phyloP scores from a whole-genome alignment of 2,113 vertebrate genomes.

The Elachura formosa region DNA sequence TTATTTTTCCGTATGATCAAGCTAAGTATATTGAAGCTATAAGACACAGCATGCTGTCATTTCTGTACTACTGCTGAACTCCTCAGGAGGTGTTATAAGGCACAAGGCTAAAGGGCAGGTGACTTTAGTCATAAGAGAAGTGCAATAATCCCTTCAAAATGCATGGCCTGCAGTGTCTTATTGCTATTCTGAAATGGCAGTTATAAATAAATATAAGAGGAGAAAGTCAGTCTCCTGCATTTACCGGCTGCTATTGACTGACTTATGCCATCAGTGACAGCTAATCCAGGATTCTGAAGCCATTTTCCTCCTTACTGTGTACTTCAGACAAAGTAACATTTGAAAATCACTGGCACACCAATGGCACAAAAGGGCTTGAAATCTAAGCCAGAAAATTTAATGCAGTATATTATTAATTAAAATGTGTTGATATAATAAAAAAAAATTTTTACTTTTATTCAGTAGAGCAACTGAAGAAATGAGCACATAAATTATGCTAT shows the following conservation, averaged over 20 bases:
- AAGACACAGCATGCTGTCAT: neutral
- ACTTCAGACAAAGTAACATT: slow-evolving; percentile 18
- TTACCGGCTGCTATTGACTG: slow-evolving; percentile 25
- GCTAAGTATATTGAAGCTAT: slow-evolving; percentile 24
- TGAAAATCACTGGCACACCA: slow-evolving; percentile 13
- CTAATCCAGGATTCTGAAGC: neutral
- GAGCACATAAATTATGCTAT: neutral
- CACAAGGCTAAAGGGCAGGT: slow-evolving; percentile 30
- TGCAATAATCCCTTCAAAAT: slow-evolving; percentile 40
- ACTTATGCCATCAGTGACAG: slow-evolving; percentile 24
- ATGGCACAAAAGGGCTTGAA: neutral
- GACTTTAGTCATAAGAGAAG: slow-evolving; percentile 42
- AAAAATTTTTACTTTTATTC: neutral
- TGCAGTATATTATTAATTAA: neutral
- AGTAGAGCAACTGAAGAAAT: neutral
- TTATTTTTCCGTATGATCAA: slow-evolving; percentile 19
- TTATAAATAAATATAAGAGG: slow-evolving; percentile 64
- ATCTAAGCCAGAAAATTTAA: slow-evolving; percentile 14
- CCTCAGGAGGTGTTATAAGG: slow-evolving; percentile 2
- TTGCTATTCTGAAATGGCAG: slow-evolving; percentile 57
- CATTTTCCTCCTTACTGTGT: neutral
- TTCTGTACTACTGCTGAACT: slow-evolving; percentile 25
- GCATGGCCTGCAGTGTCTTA: slow-evolving; percentile 38
- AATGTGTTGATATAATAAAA: neutral
- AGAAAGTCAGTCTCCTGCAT: neutral